These are phyloP conservation scores for Cygnus atratus DNA, from an alignment of 2,113 vertebrate genomes.

Conservation along the genomic window DNA sequence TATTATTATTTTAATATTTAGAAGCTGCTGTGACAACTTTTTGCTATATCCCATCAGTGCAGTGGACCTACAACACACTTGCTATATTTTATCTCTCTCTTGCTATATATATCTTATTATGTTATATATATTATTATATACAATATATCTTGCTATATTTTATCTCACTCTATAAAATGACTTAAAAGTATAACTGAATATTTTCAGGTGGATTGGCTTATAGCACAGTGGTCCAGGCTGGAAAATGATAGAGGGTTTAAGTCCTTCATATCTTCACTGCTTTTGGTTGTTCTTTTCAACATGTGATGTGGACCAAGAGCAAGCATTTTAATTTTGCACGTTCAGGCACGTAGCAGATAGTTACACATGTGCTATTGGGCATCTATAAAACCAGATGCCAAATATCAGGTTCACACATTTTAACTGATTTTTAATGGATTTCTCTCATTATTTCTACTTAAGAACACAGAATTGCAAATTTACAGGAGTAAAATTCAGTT, in stretches of 20 bases:
- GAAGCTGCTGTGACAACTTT: neutral
- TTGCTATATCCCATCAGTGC: neutral
- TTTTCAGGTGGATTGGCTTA: neutral
- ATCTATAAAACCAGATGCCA: neutral
- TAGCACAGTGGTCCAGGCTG: neutral
- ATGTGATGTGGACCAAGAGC: neutral
- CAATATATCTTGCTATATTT: too few species aligned
- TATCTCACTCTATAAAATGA: neutral
- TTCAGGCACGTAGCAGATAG: neutral
- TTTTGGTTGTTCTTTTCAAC: neutral
- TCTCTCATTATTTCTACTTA: constrained; percentile 36
- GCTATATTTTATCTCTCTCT: neutral
- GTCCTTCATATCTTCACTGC: neutral
- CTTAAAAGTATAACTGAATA: neutral
- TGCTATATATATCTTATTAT: too few species aligned
- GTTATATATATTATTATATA: too few species aligned
- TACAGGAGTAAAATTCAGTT: constrained; percentile 35
- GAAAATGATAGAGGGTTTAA: neutral
- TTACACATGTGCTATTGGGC: neutral
- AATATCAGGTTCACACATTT: constrained; percentile 31
- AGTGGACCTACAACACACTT: neutral
- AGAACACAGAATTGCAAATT: constrained; percentile 48
- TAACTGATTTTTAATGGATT: constrained; percentile 32
- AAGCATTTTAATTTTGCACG: neutral
- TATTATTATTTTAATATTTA: neutral